Evolutionary conservation across 2,113 vertebrate species (phyloP).

Genomic region (Natator depressus): DNA sequence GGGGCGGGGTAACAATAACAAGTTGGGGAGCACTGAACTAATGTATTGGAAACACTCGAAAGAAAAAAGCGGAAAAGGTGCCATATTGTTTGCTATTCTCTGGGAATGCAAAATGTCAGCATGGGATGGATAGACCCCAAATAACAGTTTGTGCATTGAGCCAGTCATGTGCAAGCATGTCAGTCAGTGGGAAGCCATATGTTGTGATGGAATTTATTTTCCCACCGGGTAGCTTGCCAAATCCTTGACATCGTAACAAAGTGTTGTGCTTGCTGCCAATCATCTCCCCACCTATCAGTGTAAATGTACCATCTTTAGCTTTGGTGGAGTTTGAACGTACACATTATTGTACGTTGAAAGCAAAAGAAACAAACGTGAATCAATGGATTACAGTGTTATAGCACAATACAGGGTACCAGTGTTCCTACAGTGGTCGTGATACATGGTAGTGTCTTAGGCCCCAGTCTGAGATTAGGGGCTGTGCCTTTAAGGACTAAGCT

Average conservation of each 20-base stretch:
- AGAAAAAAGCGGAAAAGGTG: not conserved
- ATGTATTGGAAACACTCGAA: not conserved
- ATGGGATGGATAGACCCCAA: not conserved
- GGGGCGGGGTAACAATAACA: not conserved
- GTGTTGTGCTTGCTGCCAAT: not conserved
- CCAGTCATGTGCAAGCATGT: not conserved
- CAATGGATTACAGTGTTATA: not conserved
- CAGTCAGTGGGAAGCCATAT: not conserved
- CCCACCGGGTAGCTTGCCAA: not conserved
- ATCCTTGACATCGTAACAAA: not conserved
- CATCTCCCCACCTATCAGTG: not conserved
- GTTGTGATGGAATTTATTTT: not conserved
- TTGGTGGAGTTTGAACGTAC: not conserved
- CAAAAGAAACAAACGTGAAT: not conserved
- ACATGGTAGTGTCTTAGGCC: not conserved
- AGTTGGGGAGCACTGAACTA: not conserved
- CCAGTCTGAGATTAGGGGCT: not conserved
- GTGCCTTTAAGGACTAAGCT: too few species aligned
- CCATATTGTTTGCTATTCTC: not conserved
- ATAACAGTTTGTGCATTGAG: too few species aligned
- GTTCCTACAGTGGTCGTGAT: not conserved
- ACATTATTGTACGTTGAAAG: not conserved
- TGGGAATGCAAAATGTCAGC: not conserved
- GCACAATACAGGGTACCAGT: not conserved
- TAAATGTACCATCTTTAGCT: not conserved